A percentile compares a stretch with the other conserved stretches of the same genome.
phyloP scores from a whole-genome alignment of 2,113 vertebrate species.

The Chamaea fasciata region DNA sequence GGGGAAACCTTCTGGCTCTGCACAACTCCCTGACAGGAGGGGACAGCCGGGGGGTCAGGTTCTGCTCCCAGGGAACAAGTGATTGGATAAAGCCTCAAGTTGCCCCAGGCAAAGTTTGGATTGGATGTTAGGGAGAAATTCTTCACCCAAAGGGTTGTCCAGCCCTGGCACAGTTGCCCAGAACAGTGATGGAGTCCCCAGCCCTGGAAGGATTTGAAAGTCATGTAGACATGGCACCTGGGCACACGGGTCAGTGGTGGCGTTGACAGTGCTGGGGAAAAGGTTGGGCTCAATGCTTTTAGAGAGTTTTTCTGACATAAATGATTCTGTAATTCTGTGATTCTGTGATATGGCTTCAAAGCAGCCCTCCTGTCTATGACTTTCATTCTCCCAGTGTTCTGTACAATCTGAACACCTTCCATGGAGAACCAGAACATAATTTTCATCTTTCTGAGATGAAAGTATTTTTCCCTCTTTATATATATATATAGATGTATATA shows the following conservation, averaged over 20 bases:
- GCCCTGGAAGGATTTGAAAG: not conserved
- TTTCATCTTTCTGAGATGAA: not conserved
- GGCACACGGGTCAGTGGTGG: not conserved
- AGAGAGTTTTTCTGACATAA: not conserved
- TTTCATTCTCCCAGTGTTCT: not conserved
- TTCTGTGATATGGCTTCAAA: not conserved
- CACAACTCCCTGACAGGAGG: too few relatives aligned
- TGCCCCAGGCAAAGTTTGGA: rapidly evolving
- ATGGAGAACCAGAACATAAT: not conserved
- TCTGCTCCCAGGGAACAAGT: not conserved
- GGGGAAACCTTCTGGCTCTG: too few relatives aligned
- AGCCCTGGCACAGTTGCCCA: not conserved
- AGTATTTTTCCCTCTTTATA: not conserved
- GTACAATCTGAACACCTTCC: not conserved
- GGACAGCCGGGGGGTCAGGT: rapidly evolving
- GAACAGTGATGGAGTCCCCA: rapidly evolving
- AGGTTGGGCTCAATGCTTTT: not conserved
- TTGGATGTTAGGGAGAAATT: not conserved
- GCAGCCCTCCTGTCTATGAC: not conserved
- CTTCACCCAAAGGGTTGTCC: rapidly evolving
- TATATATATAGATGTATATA: not conserved
- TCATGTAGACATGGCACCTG: rapidly evolving
- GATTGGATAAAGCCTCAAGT: not conserved
- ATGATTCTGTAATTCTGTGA: not conserved
- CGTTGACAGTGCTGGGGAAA: not conserved